phyloP scores from a whole-genome alignment of 2,888 invertebrate genomes.

The Gymnosoma rotundatum region DNA sequence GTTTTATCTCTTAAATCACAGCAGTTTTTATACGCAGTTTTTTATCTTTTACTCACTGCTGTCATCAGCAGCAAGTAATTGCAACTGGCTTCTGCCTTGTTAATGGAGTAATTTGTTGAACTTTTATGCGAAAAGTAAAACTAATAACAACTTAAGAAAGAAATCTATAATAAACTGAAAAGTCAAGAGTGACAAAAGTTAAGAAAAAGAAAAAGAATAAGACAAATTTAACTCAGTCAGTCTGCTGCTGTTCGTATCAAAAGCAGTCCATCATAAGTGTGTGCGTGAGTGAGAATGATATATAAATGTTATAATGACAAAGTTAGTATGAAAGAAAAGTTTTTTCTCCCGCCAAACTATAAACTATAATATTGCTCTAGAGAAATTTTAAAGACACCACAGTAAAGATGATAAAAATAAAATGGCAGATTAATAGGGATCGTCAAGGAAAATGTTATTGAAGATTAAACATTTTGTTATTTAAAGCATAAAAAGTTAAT shows the following conservation, averaged over 20 bases:
- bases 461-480: no score
- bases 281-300: background rate
- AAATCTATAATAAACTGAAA: slow-evolving; percentile 56
- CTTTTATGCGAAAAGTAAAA: slow-evolving; percentile 56
- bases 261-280: background rate
- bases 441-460: background rate
- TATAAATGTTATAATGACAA: slow-evolving; percentile 42
- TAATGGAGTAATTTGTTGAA: slow-evolving; percentile 56
- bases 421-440: background rate
- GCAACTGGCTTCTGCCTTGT: slow-evolving; percentile 39
- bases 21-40: background rate
- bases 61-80: slow-evolving; percentile 30
- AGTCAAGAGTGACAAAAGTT: slow-evolving; percentile 39
- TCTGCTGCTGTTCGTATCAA: background rate
- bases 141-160: slow-evolving; percentile 56
- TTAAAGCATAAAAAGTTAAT: no score
- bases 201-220: slow-evolving; percentile 1
- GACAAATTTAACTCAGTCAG: slow-evolving; percentile 2
- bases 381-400: background rate
- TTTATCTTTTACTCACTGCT: background rate
- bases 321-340: slow-evolving; percentile 35
- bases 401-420: background rate
- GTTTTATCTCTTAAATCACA: background rate
- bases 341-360: background rate
- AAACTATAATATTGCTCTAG: slow-evolving; percentile 15